Evolutionary conservation across 2,113 vertebrate genomes (phyloP).

Genomic region (Regulus satrapa): DNA sequence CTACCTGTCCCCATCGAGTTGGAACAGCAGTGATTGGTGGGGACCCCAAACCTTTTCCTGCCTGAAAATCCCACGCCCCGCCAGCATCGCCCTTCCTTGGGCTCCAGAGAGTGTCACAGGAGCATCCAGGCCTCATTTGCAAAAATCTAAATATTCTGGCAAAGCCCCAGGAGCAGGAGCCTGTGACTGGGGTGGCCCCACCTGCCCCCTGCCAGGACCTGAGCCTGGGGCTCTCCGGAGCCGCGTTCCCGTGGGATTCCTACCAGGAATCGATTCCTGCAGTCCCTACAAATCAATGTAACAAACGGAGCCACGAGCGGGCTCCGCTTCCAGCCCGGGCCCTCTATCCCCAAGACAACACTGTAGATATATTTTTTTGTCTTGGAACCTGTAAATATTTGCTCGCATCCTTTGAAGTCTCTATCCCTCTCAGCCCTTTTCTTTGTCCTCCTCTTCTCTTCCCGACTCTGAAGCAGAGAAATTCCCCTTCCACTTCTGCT

Average conservation of each 20-base stretch:
- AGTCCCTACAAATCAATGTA: conserved; percentile 18
- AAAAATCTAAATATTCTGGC: background rate
- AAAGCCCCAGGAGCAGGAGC: background rate
- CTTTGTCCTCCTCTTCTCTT: background rate
- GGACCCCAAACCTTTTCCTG: background rate
- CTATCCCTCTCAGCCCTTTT: background rate
- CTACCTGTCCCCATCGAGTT: fast-evolving
- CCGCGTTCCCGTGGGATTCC: fast-evolving
- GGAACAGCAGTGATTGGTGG: fast-evolving
- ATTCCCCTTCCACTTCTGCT: background rate
- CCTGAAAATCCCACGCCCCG: fast-evolving
- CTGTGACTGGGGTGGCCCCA: fast-evolving
- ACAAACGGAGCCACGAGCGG: background rate
- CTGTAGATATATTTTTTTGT: conserved; percentile 36
- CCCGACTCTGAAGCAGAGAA: background rate
- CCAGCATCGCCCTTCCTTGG: background rate
- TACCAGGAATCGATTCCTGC: background rate
- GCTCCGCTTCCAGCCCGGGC: background rate
- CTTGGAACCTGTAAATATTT: conserved; percentile 67
- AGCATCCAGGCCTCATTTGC: background rate
- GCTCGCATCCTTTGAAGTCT: conserved; percentile 27
- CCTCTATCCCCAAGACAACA: conserved; percentile 17
- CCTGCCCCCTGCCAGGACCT: background rate
- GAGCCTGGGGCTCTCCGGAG: background rate
- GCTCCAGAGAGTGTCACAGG: background rate